These are phyloP conservation scores for Cyanistes caeruleus DNA, from an alignment of 2,113 vertebrate species.

Conservation along the genomic window DNA sequence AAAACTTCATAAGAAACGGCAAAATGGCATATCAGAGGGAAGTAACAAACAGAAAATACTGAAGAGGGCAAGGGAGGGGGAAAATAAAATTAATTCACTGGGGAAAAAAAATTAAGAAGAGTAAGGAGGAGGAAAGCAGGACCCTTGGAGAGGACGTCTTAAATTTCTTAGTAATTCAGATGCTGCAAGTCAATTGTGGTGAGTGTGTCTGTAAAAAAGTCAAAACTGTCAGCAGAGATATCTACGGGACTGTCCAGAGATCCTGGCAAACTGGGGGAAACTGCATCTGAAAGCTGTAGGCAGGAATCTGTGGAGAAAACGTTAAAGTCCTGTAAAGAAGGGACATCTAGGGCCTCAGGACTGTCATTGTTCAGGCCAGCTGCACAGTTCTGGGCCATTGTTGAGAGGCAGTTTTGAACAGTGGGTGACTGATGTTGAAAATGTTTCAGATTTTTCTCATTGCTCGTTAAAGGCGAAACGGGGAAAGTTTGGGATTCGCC, in stretches of 20 bases:
- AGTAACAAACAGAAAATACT: slow-evolving; percentile 74
- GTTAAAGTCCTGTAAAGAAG: slow-evolving; percentile 91
- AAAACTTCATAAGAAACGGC: slow-evolving; percentile 73
- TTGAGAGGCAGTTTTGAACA: slow-evolving; percentile 88
- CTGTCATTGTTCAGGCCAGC: slow-evolving; percentile 93
- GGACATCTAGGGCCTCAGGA: slow-evolving; percentile 87
- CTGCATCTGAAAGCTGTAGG: slow-evolving; percentile 93
- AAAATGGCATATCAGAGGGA: slow-evolving; percentile 68
- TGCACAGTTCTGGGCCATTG: slow-evolving; percentile 94
- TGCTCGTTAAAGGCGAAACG: slow-evolving; percentile 86
- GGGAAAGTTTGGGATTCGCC: slow-evolving; percentile 86
- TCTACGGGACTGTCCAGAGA: slow-evolving; percentile 89
- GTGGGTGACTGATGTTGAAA: slow-evolving; percentile 90
- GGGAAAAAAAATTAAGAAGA: neutral
- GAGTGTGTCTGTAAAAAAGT: slow-evolving; percentile 95
- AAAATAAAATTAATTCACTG: slow-evolving; percentile 53
- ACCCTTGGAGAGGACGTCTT: slow-evolving; percentile 70
- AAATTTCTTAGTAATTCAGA: slow-evolving; percentile 89
- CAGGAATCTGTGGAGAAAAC: slow-evolving; percentile 91
- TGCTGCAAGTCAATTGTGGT: slow-evolving; percentile 94
- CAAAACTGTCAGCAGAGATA: slow-evolving; percentile 90
- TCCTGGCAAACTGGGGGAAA: slow-evolving; percentile 90
- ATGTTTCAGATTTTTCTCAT: slow-evolving; percentile 99
- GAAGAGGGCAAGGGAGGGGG: slow-evolving; percentile 58
- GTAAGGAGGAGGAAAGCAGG: slow-evolving; percentile 52